Evolutionary conservation across 2,888 invertebrate genomes (phyloP).

Genomic region (Priocnemis perturbator): DNA sequence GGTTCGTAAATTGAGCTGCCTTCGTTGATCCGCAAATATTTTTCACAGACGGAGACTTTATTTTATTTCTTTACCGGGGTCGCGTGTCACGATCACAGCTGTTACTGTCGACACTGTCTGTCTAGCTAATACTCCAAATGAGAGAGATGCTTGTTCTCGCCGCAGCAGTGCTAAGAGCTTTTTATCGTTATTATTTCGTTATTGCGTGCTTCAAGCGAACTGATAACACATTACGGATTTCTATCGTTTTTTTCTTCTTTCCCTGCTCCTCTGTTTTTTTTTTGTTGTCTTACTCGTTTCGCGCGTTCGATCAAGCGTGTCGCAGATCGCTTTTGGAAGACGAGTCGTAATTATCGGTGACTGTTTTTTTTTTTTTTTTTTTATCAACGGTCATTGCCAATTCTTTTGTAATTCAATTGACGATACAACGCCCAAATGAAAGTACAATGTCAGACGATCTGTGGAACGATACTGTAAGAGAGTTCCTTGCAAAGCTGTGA

Average conservation of each 20-base stretch:
- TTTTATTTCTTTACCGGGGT: slow-evolving; percentile 47
- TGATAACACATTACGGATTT: not conserved
- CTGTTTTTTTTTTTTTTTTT: not conserved
- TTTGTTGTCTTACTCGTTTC: not conserved
- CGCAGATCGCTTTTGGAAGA: too few species aligned
- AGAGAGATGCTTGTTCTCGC: not conserved
- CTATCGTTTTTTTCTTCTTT: not conserved
- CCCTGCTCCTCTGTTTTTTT: not conserved
- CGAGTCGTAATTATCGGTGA: not conserved
- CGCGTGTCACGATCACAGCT: slow-evolving; percentile 55
- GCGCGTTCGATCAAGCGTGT: not conserved
- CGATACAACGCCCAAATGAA: not conserved
- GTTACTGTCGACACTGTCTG: slow-evolving; percentile 22
- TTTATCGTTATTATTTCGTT: not conserved
- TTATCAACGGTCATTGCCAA: not conserved
- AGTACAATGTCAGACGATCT: too few species aligned
- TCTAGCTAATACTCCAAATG: not conserved
- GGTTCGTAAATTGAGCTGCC: slow-evolving; percentile 23
- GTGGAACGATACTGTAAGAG: too few species aligned
- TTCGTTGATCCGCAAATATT: slow-evolving; percentile 52
- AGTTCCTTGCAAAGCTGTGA: slow-evolving; percentile 33
- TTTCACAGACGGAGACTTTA: slow-evolving; percentile 66
- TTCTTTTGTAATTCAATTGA: not conserved
- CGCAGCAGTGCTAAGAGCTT: too few species aligned
- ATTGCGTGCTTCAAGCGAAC: not conserved